Evolutionary conservation across 2,888 invertebrate species (phyloP), one percentile per base, ranked within the genome.

Genomic region (Drosophila setosimentum): DNA sequence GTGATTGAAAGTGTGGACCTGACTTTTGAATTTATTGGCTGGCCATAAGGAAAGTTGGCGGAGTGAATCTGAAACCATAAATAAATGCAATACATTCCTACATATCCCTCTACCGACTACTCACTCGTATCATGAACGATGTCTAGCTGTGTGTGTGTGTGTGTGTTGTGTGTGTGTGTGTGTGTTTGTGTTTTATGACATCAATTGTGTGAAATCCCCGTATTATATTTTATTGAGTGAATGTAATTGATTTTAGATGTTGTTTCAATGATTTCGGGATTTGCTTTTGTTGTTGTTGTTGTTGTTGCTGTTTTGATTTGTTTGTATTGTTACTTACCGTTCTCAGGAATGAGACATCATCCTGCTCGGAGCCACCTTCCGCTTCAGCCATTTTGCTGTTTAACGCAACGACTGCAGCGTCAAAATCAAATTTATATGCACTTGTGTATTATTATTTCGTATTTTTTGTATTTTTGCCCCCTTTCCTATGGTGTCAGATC

Each of bases 271-370:
- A 27, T 60, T 40, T 29, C 27, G 29, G 27, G 8, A 27, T 55
- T n/a, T 55, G 24, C 13, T 45, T 53, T 29, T 6, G 24, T 13
- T 42, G 18, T 13, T 40, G 13, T 49, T 33, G n/a, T n/a, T n/a
- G n/a, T n/a, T n/a, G n/a, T n/a, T n/a, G n/a, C 24, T 62, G 40
- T 3, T n/a, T 6, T 11, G n/a, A n/a, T n/a, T n/a, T n/a, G n/a
- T 11, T 40, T 10, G 2, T 54, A 11, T 30, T 11, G 48, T 8
- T 78, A 94, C 97, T 96, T 94, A 99, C 99, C 96, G 99, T 99
- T 92, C 99, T 96, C 92, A 99, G 96, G 95, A 99, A 99, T 94
- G 99, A 99, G 94, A 99, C 98, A 96, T 99, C 99, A 96, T 99
- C 99, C 94, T 99, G 99, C 94, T 99, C 99, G 92, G 99, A 98